phyloP scores from a whole-genome alignment of 2,113 vertebrate species.

The Hippoglossus stenolepis region DNA sequence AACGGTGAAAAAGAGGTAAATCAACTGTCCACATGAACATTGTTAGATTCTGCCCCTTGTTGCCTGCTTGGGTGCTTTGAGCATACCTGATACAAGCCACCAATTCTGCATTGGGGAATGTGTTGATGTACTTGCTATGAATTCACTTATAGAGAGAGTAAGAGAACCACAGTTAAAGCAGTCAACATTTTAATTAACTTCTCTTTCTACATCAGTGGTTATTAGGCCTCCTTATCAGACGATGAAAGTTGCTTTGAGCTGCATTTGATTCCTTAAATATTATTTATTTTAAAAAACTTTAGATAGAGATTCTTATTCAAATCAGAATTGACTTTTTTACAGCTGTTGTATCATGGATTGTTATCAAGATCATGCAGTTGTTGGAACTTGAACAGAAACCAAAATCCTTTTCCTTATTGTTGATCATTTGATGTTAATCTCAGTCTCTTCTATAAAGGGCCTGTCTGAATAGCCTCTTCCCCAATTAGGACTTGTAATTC shows the following conservation, averaged over 20 bases:
- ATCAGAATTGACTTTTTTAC: background rate
- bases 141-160: background rate
- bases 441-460: background rate
- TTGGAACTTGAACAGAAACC: conserved; percentile 24
- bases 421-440: conserved; percentile 42
- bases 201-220: background rate
- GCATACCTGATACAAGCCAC: background rate
- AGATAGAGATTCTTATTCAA: background rate
- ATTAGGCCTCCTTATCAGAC: background rate
- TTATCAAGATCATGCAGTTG: background rate
- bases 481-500: conserved; percentile 62
- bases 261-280: background rate
- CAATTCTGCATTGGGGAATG: background rate
- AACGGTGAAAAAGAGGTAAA: no score
- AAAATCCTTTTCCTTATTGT: conserved; percentile 30
- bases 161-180: background rate
- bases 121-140: background rate
- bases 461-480: conserved; percentile 31
- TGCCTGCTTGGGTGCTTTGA: background rate
- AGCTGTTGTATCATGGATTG: background rate
- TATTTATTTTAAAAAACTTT: background rate
- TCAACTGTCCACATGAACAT: background rate
- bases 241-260: background rate
- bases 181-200: background rate
- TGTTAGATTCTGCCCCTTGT: background rate